Evolutionary conservation across 2,797 vertebrate genomes (phyloP).

Genomic region (Delichon dasypus): DNA sequence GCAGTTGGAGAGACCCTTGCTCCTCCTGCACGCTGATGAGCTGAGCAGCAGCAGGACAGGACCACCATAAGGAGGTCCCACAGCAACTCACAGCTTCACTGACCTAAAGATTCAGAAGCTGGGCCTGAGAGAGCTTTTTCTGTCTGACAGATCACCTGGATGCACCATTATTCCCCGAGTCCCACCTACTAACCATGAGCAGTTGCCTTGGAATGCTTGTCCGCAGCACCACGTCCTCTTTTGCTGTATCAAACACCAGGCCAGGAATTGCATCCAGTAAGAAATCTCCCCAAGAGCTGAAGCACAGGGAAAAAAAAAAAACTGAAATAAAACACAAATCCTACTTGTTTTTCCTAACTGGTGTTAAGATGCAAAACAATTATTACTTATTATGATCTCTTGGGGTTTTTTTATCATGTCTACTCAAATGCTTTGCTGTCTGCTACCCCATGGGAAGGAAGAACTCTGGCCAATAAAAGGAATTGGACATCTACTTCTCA

Average conservation of each 20-base stretch:
- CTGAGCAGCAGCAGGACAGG: neutral
- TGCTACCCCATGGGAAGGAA: neutral
- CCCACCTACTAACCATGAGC: conserved; percentile 79
- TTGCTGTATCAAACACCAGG: conserved; percentile 81
- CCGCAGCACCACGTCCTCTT: conserved; percentile 76
- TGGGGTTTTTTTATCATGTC: neutral
- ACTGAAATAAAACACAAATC: neutral
- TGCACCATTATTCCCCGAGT: neutral
- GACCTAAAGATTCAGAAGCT: neutral
- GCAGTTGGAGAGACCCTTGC: neutral
- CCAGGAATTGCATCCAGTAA: conserved; percentile 85
- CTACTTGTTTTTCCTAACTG: neutral
- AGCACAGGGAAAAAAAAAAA: neutral
- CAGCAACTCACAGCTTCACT: neutral
- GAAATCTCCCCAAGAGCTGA: conserved; percentile 90
- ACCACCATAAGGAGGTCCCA: neutral
- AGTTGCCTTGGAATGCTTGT: conserved; percentile 82
- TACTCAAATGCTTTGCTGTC: neutral
- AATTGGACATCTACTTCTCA: neutral
- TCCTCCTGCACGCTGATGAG: neutral
- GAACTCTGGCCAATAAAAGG: neutral
- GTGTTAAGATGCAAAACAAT: neutral
- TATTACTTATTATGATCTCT: neutral
- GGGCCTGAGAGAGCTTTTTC: neutral
- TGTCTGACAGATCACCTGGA: neutral